Conservation (phyloP, 2,113 vertebrate species). For the Falcunculus frontatus region DNA sequence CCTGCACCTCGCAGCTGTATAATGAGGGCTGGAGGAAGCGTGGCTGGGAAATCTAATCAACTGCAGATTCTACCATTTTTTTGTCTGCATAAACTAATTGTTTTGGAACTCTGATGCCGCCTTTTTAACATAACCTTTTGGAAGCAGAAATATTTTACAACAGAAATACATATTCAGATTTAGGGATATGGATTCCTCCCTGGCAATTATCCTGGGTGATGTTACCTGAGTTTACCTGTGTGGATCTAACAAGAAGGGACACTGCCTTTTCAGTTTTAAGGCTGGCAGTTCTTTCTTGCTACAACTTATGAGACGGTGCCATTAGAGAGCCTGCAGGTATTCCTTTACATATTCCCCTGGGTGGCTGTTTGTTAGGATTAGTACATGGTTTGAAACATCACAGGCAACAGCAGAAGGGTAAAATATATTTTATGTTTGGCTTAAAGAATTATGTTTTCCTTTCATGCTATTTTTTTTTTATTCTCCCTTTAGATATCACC, state of each 20-base stretch:
- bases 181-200: background rate
- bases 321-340: background rate
- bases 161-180: background rate
- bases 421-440: background rate
- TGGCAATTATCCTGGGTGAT: background rate
- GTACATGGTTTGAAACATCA: background rate
- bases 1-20: slow-evolving; percentile 10
- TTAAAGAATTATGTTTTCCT: background rate
- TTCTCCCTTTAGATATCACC: background rate
- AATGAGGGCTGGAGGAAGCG: slow-evolving; percentile 34
- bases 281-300: background rate
- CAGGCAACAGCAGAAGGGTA: background rate
- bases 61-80: background rate
- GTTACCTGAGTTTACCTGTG: background rate
- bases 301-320: background rate
- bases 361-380: slow-evolving; percentile 1
- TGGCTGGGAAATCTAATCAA: slow-evolving; percentile 47
- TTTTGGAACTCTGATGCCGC: background rate
- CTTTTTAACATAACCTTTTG: background rate
- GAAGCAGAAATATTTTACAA: background rate
- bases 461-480: background rate
- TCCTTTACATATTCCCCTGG: background rate
- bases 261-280: background rate
- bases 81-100: slow-evolving; percentile 25
- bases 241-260: background rate